These are phyloP conservation scores for Orientallactaga sibirica DNA, from an alignment of 2,797 vertebrate genomes.

Conservation along the genomic window DNA sequence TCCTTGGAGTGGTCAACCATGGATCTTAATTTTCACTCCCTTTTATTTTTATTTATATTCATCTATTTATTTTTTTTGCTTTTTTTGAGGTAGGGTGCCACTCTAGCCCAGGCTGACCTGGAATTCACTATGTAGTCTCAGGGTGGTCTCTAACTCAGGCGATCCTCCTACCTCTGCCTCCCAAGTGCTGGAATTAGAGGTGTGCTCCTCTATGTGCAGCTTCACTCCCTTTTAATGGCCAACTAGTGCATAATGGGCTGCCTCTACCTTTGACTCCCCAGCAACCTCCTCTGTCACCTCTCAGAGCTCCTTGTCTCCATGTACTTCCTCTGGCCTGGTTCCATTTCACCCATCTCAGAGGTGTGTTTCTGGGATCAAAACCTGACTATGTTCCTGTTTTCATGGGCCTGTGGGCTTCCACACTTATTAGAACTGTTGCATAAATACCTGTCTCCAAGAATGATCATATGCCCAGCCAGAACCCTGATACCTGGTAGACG, in stretches of 20 bases:
- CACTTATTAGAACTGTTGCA: background rate
- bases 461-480: background rate
- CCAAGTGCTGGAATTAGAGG: too few species aligned
- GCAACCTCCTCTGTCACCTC: background rate
- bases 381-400: background rate
- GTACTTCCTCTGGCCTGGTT: too few species aligned
- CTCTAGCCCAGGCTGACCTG: too few species aligned
- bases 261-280: too few species aligned
- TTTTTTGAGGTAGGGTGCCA: too few species aligned
- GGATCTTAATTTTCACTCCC: background rate
- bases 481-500: background rate
- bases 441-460: background rate
- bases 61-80: too few species aligned
- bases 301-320: rapidly evolving
- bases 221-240: background rate
- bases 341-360: background rate
- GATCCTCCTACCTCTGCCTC: too few species aligned
- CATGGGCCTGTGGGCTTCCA: too few species aligned
- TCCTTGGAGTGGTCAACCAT: background rate
- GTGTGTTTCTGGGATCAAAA: background rate
- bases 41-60: background rate
- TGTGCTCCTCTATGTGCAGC: too few species aligned
- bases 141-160: too few species aligned
- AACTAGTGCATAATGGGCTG: background rate
- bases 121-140: too few species aligned